Base-by-base conservation (phyloP, 2,797 vertebrate species). In the Hapalemur alaotrensis region DNA sequence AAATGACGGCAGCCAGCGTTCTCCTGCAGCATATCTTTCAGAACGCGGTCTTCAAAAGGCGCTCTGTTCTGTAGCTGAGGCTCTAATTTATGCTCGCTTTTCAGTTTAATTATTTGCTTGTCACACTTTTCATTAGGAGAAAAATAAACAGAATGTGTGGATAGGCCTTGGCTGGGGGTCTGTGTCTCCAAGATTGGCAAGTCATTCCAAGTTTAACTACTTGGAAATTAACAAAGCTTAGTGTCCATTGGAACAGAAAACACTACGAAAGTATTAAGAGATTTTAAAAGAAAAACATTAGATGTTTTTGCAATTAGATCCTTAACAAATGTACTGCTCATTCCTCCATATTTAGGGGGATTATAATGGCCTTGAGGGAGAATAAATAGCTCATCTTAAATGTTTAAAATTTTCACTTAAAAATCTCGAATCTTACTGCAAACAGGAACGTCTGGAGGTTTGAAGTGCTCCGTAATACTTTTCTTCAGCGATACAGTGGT, bases 71-170 rank as follows among this genome's bases (percentile, higher is more conserved):
- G 93, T 90, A 96, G 75, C 17, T 11, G 9, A 70, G 97, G 96
- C 98, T 97, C 97, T 98, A 98, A 95, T 98, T 86, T 93, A 94
- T 94, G 96, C 91, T 50, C 7, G 43, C 83, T 94, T 96, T 97
- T 97, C 98, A 95, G 96, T 97, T 97, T 97, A 97, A 98, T 95
- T 96, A 95, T 81, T 95, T 96, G 96, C 93, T 96, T 88, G 95
- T 96, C 96, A 97, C 93, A 95, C 80, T 97, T 97, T 95, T 96
- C 96, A 95, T 97, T 90, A 94, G 96, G 87, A 92, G 95, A 72
- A 96, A 96, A 97, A 95, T 94, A 97, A 89, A 97, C 93, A 96
- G 88, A 96, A 87, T 79, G 93, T 63, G 79, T 52, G 89, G 87
- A 32, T 12, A 38, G 38, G 75, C 38, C 94, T 85, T 11, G 20